These are phyloP conservation scores for Blera fallax DNA, from an alignment of 2,888 invertebrate genomes.

Conservation along the genomic window DNA sequence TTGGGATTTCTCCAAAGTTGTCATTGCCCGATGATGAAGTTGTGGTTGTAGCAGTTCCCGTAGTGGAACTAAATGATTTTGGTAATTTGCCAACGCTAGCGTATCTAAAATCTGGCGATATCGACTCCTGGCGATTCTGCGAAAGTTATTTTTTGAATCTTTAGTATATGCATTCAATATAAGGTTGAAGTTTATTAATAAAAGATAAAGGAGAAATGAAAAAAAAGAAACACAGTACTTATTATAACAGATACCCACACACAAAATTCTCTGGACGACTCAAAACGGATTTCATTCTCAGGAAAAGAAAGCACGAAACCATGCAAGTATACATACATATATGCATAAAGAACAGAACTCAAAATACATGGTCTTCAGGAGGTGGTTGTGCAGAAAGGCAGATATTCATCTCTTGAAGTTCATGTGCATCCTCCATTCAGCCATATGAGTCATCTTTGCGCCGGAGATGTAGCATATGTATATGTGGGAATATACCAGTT, in stretches of 20 bases:
- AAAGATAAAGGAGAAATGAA: conserved; percentile 13
- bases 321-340: background rate
- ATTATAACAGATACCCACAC: conserved; percentile 46
- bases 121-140: conserved; percentile 80
- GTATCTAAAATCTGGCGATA: conserved; percentile 81
- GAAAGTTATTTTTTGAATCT: conserved; percentile 43
- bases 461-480: conserved; percentile 14
- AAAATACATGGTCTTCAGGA: conserved; percentile 11
- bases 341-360: conserved; percentile 21
- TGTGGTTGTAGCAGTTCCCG: conserved; percentile 55
- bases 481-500: conserved; percentile 36
- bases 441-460: conserved; percentile 44
- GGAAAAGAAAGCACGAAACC: conserved; percentile 41
- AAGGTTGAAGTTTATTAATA: conserved; percentile 6
- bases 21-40: conserved; percentile 76
- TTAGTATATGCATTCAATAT: background rate
- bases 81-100: conserved; percentile 79
- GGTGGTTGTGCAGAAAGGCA: conserved; percentile 17
- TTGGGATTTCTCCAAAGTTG: conserved; percentile 81
- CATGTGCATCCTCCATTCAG: conserved; percentile 18
- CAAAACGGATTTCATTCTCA: conserved; percentile 3
- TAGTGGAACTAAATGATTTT: conserved; percentile 74
- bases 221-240: conserved; percentile 18
- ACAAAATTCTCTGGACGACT: conserved; percentile 19
- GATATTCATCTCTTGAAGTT: conserved; percentile 37